Base-by-base conservation (phyloP, 1,140 invertebrate species). In the Piezodorus guildinii region DNA sequence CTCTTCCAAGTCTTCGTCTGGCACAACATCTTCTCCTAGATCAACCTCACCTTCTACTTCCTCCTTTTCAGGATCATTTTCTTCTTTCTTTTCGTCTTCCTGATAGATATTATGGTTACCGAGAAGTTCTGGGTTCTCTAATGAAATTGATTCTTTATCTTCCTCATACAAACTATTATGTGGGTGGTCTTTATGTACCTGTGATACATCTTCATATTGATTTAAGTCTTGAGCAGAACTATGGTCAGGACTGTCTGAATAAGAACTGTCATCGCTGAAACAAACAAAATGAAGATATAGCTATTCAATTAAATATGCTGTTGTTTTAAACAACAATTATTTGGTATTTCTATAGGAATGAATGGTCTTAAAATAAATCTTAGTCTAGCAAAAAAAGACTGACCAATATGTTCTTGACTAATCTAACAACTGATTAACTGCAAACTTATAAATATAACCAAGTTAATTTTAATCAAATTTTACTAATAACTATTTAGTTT, bases 61-160 rank as follows among this genome's bases (percentile, higher is more conserved):
- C 10, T 23, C 23, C 9, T 23, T 25, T 16, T 25, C 23, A 23
- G 52, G 52, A 21, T 62, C 21, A 2, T 46, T 10, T 52, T 52
- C 44, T 45, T 30, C 23, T 52, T 51, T 43, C 17, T 64, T 60
- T 51, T 64, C 44, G 14, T 56, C 43, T 27, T 43, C 5, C 34
- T 56, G 52, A 25, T 56, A 56, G 1, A 39, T 12, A 23, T 56
- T 56, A 23, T 23, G 15, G 14, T 56, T 25, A 17, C 43, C 49
- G 15, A 52, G 39, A 17, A 67, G 66, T 21, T 68, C 68, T 0
- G 70, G 68, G 62, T 70, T 70, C 5, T 70, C 68, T 14, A 71
- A 62, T n/a, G 68, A 66, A 34, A 70, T 65, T n/a, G 66, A 60
- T 19, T 70, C 66, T 10, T 23, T 39, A 16, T 67, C 63, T 14